Evolutionary conservation across 2,113 vertebrate genomes (phyloP), one percentile per base, ranked within the genome.

Genomic region (Glaucidium brasilianum): DNA sequence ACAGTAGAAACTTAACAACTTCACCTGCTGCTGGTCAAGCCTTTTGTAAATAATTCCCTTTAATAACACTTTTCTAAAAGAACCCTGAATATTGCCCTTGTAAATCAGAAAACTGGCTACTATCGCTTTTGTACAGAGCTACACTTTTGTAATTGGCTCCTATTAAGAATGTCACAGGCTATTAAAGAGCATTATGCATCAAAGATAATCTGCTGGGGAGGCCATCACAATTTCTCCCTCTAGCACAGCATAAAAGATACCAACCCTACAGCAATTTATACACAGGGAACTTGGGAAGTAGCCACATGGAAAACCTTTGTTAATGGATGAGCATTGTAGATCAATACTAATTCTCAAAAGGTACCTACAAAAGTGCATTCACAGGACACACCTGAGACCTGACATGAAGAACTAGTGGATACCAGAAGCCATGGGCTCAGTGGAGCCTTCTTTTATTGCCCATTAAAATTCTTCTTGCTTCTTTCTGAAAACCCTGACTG

Each of bases 131-230:
- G 81, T 88, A 45, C 86, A 73, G 77, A 79, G 53, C 49, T 88
- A 66, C 94, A 85, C 55, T 78, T 94, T 62, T 85, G 15, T 85
- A 93, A 95, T 92, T 94, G 92, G 53, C n/a, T 95, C 37, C 67
- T 92, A 56, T 91, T 92, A 87, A 85, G 81, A 91, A 91, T 76
- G 71, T 88, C 86, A 85, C 58, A 79, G 83, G 47, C 75, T 90
- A 73, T 94, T 95, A 92, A 89, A 95, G 78, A 90, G 53, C 45
- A 64, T 53, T 75, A 52, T 56, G 53, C 58, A 82, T 87, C 58
- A 75, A 78, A 90, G 80, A 72, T n/a, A 52, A 92, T 79, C 69
- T 91, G 58, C 69, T 87, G 45, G 29, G 76, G 77, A 91, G 74
- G 66, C 86, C 71, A 50, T 92, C 49, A 26, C 79, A 64, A 66